Percentiles rank a stretch among this genome's conserved stretches.
phyloP scores from a whole-genome alignment of 2,888 invertebrate genomes.

The Gymnosoma rotundatum region DNA sequence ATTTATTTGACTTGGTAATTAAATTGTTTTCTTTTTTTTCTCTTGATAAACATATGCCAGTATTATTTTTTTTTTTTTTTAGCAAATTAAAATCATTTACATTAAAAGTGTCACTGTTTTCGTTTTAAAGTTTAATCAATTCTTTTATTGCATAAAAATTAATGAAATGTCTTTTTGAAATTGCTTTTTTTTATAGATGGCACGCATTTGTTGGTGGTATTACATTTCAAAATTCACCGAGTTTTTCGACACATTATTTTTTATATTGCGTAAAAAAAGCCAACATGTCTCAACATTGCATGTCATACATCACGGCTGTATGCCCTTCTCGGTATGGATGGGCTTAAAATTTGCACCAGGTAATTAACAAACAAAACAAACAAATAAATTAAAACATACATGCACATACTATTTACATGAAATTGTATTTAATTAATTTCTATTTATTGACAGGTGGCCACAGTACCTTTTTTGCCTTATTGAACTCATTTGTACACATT shows the following conservation, averaged over 20 bases:
- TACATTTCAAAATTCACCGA: conserved; percentile 98
- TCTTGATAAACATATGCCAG: background rate
- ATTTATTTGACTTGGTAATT: too few species aligned
- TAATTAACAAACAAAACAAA: conserved; percentile 78
- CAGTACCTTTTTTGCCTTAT: conserved; percentile 96
- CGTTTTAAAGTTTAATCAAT: too few species aligned
- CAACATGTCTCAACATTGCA: conserved; percentile 96
- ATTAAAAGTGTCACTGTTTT: background rate
- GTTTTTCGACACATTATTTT: conserved; percentile 98
- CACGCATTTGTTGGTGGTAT: conserved; percentile 97
- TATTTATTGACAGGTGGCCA: conserved; percentile 90
- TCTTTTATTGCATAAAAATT: background rate
- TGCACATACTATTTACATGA: too few species aligned
- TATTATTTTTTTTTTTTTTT: background rate
- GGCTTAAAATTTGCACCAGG: conserved; percentile 97
- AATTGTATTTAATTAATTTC: background rate
- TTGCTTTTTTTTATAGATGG: conserved; percentile 87
- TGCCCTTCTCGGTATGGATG: conserved; percentile 98
- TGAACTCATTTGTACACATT: conserved; percentile 97
- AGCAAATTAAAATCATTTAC: background rate
- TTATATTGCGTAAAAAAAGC: conserved; percentile 96
- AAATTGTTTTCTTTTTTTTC: background rate
- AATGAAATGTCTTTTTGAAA: conserved; percentile 8
- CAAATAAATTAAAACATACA: background rate
- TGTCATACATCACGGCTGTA: conserved; percentile 97